These are phyloP conservation scores for Gymnobelideus leadbeateri DNA, from an alignment of 2,113 vertebrate genomes.

Conservation along the genomic window DNA sequence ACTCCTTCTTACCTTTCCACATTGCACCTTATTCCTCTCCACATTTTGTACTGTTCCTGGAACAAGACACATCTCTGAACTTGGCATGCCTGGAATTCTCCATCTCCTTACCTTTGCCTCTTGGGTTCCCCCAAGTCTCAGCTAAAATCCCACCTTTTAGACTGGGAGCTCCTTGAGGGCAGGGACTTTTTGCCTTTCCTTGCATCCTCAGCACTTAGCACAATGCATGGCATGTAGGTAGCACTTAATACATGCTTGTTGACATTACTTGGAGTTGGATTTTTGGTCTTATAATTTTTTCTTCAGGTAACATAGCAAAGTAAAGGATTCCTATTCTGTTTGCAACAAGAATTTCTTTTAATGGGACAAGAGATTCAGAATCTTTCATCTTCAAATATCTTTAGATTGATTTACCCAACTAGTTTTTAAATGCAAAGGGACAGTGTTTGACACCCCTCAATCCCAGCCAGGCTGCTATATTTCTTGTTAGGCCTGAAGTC, in stretches of 20 bases:
- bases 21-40: not conserved
- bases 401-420: slow-evolving; percentile 9
- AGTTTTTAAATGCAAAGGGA: not conserved
- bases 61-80: not conserved
- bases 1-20: not conserved
- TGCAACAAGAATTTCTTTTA: not conserved
- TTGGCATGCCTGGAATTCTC: not conserved
- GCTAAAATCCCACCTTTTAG: not conserved
- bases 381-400: not conserved
- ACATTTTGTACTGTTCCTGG: not conserved
- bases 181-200: not conserved
- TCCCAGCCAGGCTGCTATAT: not conserved
- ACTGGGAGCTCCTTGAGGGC: not conserved
- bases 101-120: not conserved
- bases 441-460: not conserved
- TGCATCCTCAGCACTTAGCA: not conserved
- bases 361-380: not conserved
- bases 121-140: not conserved
- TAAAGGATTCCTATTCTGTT: not conserved
- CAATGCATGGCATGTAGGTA: not conserved
- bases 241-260: not conserved
- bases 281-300: not conserved
- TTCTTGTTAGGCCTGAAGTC: not conserved
- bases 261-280: not conserved
- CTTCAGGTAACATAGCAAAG: not conserved